Base-by-base conservation (phyloP, 2,113 vertebrate genomes). In the Calypte anna region DNA sequence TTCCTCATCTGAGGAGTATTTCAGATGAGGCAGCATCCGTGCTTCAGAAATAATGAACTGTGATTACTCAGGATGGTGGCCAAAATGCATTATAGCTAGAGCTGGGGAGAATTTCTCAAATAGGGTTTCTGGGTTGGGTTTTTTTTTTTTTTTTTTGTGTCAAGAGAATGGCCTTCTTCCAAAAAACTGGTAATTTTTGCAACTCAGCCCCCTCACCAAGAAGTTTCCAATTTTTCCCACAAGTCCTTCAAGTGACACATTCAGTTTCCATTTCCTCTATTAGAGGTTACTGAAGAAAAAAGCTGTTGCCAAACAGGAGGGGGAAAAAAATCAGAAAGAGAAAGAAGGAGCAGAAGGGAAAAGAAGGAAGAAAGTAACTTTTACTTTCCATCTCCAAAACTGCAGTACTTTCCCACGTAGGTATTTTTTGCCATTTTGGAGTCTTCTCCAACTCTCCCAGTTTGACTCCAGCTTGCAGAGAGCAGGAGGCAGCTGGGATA, bases 31-130 rank as follows among this genome's bases (percentile, higher is more conserved):
- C 86, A 85, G 84, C 91, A 91, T 81, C 94, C 69, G 1, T 63
- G 86, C 89, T 82, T 50, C 89, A 85, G 78, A 75, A 92, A 96
- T 92, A 95, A 94, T 86, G 68, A 89, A 44, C 92, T 70, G 86
- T 91, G 92, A 94, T 92, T 84, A 75, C 89, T 69, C 89, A 94
- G 94, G 91, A 92, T 4, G 58, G 50, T 46, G 92, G 91, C 94
- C 96, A 97, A 92, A 84, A 86, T 44, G 53, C 89, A 76, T 87
- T 76, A 82, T 6, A 94, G 91, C n/a, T 13, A 89, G 51, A 87
- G 84, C 74, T 10, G 58, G 84, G 74, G 74, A 95, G 84, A 89
- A 92, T 78, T 89, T 92, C 93, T 93, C 91, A 64, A 88, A 64
- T 27, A 94, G 51, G 40, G 40, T 40, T 40, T 40, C 12, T 40